phyloP scores from a whole-genome alignment of 2,888 invertebrate genomes.

The Pyrrhia umbra region DNA sequence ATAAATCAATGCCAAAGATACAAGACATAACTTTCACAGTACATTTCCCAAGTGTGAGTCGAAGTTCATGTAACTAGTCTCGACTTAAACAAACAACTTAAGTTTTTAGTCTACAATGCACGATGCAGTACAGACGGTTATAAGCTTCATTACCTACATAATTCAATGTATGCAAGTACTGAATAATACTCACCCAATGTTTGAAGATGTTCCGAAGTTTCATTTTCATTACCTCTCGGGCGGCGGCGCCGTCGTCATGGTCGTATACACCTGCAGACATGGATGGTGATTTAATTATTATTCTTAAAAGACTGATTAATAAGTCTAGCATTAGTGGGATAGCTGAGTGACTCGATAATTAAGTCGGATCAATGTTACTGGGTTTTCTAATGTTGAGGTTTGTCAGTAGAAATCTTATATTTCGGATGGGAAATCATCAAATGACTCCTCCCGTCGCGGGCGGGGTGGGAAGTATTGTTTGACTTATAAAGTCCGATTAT shows the following conservation, averaged over 20 bases:
- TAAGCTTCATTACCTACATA: constrained; percentile 1
- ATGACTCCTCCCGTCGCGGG: no score
- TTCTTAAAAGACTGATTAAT: no score
- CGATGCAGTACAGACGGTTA: constrained; percentile 1
- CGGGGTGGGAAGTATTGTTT: no score
- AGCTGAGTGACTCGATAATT: no score
- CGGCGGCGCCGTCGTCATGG: constrained; percentile 72
- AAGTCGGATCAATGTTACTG: no score
- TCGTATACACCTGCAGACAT: constrained; percentile 77
- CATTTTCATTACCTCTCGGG: constrained; percentile 81
- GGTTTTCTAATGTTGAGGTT: no score
- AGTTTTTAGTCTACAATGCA: constrained; percentile 26
- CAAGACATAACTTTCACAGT: constrained; percentile 7
- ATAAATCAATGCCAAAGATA: constrained; percentile 19
- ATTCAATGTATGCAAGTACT: constrained; percentile 18
- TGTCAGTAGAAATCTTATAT: no score
- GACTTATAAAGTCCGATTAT: no score
- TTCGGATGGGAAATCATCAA: no score
- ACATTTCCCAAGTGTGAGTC: constrained; percentile 37
- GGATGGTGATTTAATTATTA: constrained; percentile 2
- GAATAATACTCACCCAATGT: constrained; percentile 81
- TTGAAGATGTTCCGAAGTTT: constrained; percentile 85
- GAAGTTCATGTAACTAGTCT: neutral
- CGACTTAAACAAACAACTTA: constrained; percentile 1
- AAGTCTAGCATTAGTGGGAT: no score